Conservation (phyloP, 2,113 vertebrate genomes). For the Scopus umbretta region DNA sequence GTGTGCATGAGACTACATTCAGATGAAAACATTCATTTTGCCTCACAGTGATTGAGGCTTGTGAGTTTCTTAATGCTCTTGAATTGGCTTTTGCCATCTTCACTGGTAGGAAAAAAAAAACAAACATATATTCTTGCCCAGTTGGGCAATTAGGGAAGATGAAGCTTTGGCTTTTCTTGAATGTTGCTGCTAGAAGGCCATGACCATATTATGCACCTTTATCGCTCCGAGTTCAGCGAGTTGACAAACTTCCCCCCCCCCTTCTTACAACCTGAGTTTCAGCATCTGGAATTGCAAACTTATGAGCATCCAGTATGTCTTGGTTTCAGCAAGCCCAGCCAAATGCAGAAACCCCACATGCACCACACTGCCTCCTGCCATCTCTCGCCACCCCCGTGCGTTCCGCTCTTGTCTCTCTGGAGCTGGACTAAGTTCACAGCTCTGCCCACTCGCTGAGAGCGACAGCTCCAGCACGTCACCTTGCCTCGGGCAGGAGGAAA, state of each 20-base stretch:
- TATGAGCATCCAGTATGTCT: background rate
- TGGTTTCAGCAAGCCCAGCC: background rate
- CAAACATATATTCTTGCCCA: background rate
- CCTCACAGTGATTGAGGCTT: background rate
- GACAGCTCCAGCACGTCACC: background rate
- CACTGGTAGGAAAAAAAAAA: background rate
- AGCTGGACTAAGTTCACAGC: background rate
- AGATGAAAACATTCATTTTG: background rate
- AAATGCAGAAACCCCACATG: rapidly evolving
- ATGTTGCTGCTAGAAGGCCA: background rate
- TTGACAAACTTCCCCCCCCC: too few relatives aligned
- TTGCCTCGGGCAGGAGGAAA: background rate
- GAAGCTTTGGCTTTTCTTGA: slow-evolving; percentile 57
- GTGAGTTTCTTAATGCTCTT: background rate
- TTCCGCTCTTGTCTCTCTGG: background rate
- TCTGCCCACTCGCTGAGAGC: background rate
- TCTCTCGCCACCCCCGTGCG: background rate
- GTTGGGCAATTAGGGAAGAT: background rate
- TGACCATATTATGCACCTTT: background rate
- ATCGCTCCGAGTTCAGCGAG: background rate
- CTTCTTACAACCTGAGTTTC: slow-evolving; percentile 12
- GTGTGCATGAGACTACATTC: background rate
- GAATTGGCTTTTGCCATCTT: background rate
- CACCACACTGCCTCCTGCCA: background rate
- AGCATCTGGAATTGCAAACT: background rate